Base-by-base conservation (phyloP, 1,140 invertebrate species). In the Meloidogyne hapla region DNA sequence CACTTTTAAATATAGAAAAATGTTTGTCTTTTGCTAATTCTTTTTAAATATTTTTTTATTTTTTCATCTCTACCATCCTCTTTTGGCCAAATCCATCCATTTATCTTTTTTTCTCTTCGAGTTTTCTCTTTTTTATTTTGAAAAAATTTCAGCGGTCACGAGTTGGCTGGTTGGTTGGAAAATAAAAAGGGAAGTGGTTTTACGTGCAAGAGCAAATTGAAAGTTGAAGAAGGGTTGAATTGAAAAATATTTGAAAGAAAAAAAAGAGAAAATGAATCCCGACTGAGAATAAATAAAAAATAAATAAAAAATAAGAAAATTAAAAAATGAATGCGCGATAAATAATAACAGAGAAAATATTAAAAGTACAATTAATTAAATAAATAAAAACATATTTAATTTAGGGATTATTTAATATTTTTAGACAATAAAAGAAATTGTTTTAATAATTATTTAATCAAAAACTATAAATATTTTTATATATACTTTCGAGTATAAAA, bases 131-230 rank as follows among this genome's bases (percentile, higher is more conserved):
- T 33, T 33, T 6, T 0, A 6, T 33, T 33, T 33, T 33, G 33
- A 33, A 33, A 33, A 33, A 18, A 18, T 66, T 40, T 66, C n/a
- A 33, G 26, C 18, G 15, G 26, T 28, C 38, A 33, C 23, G 65
- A 33, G 26, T 66, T 38, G n/a, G 33, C 33, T n/a, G n/a, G n/a
- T n/a, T n/a, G n/a, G 33, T 33, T 33, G 33, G 33, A 33, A 8
- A 8, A 33, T 33, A 28, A 65, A 28, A 65, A 26, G n/a, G 12
- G 18, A 65, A 26, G 18, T 26, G 38, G 26, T 18, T 66, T 66
- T 66, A 66, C 65, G 38, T 66, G 38, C 65, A 66, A 66, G n/a
- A 33, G 13, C 28, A 64, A 64, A 64, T 64, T 25, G 63, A 12
- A 40, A 40, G 21, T 33, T 33, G 13, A 40, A 66, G 65, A 66